phyloP scores from a whole-genome alignment of 2,888 invertebrate genomes.

The Trichogramma dendrolimi region DNA sequence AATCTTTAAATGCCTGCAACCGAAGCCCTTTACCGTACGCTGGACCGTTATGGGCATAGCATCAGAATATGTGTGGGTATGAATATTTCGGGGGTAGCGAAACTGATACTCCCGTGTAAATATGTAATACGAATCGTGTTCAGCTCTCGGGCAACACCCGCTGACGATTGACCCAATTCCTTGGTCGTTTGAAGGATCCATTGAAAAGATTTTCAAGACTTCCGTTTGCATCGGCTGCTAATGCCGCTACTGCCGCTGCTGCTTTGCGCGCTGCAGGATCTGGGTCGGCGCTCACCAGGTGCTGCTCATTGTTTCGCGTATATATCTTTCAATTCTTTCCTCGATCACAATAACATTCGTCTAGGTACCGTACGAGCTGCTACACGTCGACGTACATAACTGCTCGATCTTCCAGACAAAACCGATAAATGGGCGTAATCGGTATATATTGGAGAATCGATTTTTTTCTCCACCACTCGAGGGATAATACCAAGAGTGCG shows the following conservation, averaged over 20 bases:
- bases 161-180: constrained; percentile 16
- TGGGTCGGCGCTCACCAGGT: constrained; percentile 15
- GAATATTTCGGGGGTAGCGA: not conserved
- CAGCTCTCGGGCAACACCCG: not conserved
- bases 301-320: constrained; percentile 9
- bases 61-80: not conserved
- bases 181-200: constrained; percentile 1
- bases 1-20: too few species aligned
- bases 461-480: too few species aligned
- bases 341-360: too few species aligned
- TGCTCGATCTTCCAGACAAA: too few species aligned
- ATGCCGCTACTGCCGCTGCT: too few species aligned
- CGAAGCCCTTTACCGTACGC: not conserved
- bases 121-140: not conserved
- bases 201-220: constrained; percentile 16
- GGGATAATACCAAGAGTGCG: too few species aligned
- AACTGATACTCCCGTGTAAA: not conserved
- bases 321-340: too few species aligned
- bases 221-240: constrained; percentile 8
- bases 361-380: too few species aligned
- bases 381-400: too few species aligned
- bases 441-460: too few species aligned
- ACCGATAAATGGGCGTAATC: too few species aligned
- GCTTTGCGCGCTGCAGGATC: constrained; percentile 2
- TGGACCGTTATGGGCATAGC: constrained; percentile 8